Evolutionary conservation across 2,888 invertebrate genomes (phyloP).

Genomic region (Dusona sp.): DNA sequence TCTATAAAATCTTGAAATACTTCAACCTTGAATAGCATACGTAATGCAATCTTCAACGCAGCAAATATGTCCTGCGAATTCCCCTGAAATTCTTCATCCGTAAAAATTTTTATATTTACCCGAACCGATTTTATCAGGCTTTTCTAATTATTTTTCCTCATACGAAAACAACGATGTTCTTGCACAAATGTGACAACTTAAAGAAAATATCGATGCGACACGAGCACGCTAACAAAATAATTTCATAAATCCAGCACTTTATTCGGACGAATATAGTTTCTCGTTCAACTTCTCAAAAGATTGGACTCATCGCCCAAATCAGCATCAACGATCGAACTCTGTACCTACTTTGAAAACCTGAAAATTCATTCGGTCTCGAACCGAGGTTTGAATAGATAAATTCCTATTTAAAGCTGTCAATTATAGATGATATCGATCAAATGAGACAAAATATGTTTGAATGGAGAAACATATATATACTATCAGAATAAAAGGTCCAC

Average conservation of each 20-base stretch:
- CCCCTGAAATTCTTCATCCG: not conserved
- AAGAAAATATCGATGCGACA: not conserved
- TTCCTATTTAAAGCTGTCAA: not conserved
- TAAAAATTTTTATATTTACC: not conserved
- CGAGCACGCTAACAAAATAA: too few relatives aligned
- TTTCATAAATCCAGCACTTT: not conserved
- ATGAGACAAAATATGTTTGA: not conserved
- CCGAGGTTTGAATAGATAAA: not conserved
- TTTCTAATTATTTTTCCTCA: not conserved
- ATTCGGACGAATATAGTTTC: not conserved
- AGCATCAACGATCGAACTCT: not conserved
- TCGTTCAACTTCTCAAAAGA: not conserved
- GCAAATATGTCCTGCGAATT: constrained; percentile 1
- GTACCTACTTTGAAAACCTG: not conserved
- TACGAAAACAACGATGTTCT: not conserved
- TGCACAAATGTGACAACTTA: not conserved
- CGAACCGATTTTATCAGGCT: not conserved
- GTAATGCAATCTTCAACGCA: not conserved
- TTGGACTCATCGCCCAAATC: not conserved
- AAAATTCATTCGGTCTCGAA: not conserved
- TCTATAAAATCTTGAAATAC: constrained; percentile 38
- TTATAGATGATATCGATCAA: not conserved
- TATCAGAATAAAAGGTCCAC: not conserved
- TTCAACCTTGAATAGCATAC: constrained; percentile 41
- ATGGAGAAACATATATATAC: not conserved